Evolutionary conservation across 2,888 invertebrate genomes (phyloP).

Genomic region (Abrostola tripartita): DNA sequence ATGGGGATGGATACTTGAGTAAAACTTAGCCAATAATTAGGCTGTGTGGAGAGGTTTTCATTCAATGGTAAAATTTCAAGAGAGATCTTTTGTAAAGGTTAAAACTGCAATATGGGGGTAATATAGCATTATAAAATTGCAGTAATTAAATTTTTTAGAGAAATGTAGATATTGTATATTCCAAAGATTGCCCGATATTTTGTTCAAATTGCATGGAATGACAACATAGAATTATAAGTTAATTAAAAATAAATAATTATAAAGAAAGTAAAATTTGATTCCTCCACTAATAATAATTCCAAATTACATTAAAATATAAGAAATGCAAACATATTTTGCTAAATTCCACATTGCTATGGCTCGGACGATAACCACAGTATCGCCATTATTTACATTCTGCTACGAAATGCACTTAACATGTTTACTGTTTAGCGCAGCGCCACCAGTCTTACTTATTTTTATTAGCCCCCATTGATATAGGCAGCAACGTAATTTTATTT

Average conservation of each 20-base stretch:
- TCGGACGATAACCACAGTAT: neutral
- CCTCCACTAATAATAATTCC: neutral
- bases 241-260: no score
- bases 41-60: no score
- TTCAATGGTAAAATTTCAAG: no score
- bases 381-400: neutral
- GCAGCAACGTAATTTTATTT: conserved; percentile 50
- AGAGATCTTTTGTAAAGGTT: no score
- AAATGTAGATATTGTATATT: no score
- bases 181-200: no score
- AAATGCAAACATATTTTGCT: neutral
- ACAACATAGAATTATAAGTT: no score
- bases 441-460: conserved; percentile 35
- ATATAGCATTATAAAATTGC: no score
- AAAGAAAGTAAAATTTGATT: no score
- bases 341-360: conserved; percentile 1
- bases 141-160: no score
- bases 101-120: no score
- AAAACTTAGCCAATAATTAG: neutral
- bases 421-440: conserved; percentile 26
- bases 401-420: conserved; percentile 5
- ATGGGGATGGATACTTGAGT: neutral
- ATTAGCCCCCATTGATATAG: conserved; percentile 41
- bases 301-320: neutral
- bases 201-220: no score